phyloP scores from a whole-genome alignment of 64 coral and sea anemone genomes.

The Pachyseris speciosa region DNA sequence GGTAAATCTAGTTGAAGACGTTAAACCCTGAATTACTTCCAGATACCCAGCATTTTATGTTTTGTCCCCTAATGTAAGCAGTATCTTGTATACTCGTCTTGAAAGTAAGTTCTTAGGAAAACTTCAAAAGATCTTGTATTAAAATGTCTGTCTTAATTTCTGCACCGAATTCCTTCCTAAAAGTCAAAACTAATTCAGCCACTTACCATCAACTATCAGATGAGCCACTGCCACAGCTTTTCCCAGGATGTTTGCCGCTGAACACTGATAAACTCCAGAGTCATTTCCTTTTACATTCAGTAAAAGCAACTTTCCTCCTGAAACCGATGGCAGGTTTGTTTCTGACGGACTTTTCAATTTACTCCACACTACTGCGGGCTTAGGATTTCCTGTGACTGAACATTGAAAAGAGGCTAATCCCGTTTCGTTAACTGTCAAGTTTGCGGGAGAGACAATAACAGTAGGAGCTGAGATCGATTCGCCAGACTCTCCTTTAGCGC shows the following conservation, averaged over 20 bases:
- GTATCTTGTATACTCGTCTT: too few species aligned
- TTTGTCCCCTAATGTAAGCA: too few species aligned
- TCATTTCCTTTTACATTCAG: constrained; percentile 30
- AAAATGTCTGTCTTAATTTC: too few species aligned
- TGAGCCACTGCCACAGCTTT: neutral
- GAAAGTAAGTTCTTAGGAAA: too few species aligned
- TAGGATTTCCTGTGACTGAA: constrained; percentile 55
- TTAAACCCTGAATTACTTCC: too few species aligned
- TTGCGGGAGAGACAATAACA: constrained; percentile 35
- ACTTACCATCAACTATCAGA: constrained; percentile 15
- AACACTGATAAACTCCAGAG: constrained; percentile 22
- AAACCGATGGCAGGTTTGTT: neutral
- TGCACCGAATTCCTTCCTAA: too few species aligned
- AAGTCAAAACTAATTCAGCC: too few species aligned
- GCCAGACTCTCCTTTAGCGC: constrained; percentile 44
- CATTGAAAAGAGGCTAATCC: constrained; percentile 35
- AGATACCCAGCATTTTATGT: too few species aligned
- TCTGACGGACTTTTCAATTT: constrained; percentile 39
- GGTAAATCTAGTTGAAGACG: too few species aligned
- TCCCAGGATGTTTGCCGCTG: constrained; percentile 44
- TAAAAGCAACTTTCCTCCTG: constrained; percentile 14
- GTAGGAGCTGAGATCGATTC: neutral
- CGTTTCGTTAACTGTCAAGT: constrained; percentile 30
- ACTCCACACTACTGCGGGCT: constrained; percentile 52
- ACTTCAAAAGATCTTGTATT: too few species aligned